phyloP scores from a whole-genome alignment of 1,140 invertebrate genomes.

The Cotesia glomerata region DNA sequence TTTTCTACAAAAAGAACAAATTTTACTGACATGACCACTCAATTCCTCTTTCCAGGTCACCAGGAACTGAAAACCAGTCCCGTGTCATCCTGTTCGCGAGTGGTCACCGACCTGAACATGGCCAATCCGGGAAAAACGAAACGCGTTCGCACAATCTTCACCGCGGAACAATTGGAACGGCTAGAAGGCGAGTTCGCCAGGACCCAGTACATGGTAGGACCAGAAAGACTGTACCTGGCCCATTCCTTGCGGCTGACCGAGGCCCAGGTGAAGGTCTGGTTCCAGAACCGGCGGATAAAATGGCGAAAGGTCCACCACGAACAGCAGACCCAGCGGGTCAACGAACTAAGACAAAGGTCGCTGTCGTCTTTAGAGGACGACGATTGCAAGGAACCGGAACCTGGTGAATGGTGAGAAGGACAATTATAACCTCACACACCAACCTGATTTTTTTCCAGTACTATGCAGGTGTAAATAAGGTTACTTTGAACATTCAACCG shows the following conservation, averaged over 20 bases:
- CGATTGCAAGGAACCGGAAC: slow-evolving; percentile 37
- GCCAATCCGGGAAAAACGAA: slow-evolving; percentile 65
- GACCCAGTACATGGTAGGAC: slow-evolving; percentile 96
- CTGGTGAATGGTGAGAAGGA: slow-evolving; percentile 27
- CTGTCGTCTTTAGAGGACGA: slow-evolving; percentile 43
- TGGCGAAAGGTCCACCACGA: slow-evolving; percentile 94
- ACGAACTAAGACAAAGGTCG: slow-evolving; percentile 72
- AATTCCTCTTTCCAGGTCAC: slow-evolving; percentile 28
- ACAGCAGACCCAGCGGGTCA: slow-evolving; percentile 85
- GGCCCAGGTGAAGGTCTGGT: slow-evolving; percentile 96
- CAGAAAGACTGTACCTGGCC: slow-evolving; percentile 87
- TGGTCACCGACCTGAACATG: neutral
- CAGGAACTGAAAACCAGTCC: slow-evolving; percentile 48
- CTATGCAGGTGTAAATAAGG: too few species aligned
- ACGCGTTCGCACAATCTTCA: slow-evolving; percentile 92
- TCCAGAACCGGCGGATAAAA: slow-evolving; percentile 95
- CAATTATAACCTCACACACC: too few species aligned
- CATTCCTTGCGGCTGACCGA: slow-evolving; percentile 88
- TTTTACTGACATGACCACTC: too few species aligned
- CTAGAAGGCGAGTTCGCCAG: slow-evolving; percentile 90
- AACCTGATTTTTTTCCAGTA: neutral
- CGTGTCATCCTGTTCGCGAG: slow-evolving; percentile 29
- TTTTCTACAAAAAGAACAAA: too few species aligned
- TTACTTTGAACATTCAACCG: too few species aligned
- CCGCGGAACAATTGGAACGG: slow-evolving; percentile 88